These are phyloP conservation scores for Drosophila pseudotalamancana DNA, from an alignment of 2,888 invertebrate species.

Conservation along the genomic window DNA sequence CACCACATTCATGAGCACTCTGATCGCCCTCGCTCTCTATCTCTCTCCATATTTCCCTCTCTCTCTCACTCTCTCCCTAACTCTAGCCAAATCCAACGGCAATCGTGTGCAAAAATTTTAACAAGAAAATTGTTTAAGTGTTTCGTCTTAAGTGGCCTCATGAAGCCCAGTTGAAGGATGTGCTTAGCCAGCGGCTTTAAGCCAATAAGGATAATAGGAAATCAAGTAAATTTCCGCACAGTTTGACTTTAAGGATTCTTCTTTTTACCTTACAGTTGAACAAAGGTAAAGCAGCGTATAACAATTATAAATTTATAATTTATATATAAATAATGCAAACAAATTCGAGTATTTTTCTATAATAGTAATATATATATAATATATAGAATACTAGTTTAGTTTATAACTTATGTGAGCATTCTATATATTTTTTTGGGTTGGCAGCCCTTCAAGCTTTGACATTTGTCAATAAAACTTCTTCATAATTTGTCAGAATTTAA, in stretches of 20 bases:
- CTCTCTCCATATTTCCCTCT: too few species aligned
- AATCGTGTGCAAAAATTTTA: constrained; percentile 56
- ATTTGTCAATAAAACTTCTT: background rate
- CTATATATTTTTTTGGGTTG: background rate
- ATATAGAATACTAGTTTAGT: too few species aligned
- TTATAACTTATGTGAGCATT: too few species aligned
- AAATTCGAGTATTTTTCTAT: too few species aligned
- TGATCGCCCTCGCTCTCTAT: constrained; percentile 29
- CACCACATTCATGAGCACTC: constrained; percentile 66
- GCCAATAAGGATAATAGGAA: background rate
- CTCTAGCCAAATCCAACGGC: background rate
- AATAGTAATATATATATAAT: too few species aligned
- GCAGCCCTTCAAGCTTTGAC: background rate
- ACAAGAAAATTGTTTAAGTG: constrained; percentile 74
- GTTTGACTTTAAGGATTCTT: background rate
- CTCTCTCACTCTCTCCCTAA: too few species aligned
- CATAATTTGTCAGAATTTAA: background rate
- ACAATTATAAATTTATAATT: too few species aligned
- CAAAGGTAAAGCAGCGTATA: too few species aligned
- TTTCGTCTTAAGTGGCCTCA: constrained; percentile 54
- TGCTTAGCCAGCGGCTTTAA: constrained; percentile 30
- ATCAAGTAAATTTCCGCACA: background rate
- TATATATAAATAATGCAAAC: too few species aligned
- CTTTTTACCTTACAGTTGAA: too few species aligned
- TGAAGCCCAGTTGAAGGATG: constrained; percentile 13